A percentile compares a stretch with the other conserved stretches of the same genome.
phyloP scores from a whole-genome alignment of 2,113 vertebrate genomes.

The Synodontis membranacea region DNA sequence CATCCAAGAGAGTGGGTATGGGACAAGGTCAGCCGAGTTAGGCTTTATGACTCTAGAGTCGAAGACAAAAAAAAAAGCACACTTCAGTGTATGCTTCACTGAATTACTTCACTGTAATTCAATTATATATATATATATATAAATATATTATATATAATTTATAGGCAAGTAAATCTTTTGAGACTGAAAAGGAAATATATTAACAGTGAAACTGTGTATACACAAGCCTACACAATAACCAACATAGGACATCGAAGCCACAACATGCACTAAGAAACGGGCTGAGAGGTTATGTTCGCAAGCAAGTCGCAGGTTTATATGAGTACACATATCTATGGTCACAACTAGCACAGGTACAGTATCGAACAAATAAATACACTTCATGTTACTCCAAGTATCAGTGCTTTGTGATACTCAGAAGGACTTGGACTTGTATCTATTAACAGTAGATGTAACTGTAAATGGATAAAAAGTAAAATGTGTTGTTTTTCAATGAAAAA shows the following conservation, averaged over 20 bases:
- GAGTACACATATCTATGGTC: background rate
- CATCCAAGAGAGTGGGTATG: background rate
- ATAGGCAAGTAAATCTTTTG: background rate
- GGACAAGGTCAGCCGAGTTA: conserved; percentile 5
- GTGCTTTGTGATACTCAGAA: too few relatives aligned
- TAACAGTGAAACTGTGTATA: background rate
- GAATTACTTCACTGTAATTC: conserved; percentile 3
- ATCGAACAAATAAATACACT: too few relatives aligned
- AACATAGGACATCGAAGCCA: background rate
- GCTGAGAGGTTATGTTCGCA: background rate
- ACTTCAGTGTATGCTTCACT: background rate
- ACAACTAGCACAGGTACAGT: background rate
- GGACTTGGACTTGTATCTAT: too few relatives aligned
- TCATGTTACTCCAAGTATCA: too few relatives aligned
- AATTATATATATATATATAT: too few relatives aligned
- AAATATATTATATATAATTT: too few relatives aligned
- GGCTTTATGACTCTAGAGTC: background rate
- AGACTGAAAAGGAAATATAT: too few relatives aligned
- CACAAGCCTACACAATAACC: background rate
- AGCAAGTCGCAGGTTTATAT: background rate
- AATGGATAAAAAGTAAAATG: background rate
- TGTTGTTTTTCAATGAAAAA: background rate
- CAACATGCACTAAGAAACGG: background rate
- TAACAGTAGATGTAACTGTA: background rate
- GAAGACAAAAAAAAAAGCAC: conserved; percentile 1